Evolutionary conservation across 2,113 vertebrate genomes (phyloP), one percentile per base, ranked within the genome.

Genomic region (Podocnemis expansa): DNA sequence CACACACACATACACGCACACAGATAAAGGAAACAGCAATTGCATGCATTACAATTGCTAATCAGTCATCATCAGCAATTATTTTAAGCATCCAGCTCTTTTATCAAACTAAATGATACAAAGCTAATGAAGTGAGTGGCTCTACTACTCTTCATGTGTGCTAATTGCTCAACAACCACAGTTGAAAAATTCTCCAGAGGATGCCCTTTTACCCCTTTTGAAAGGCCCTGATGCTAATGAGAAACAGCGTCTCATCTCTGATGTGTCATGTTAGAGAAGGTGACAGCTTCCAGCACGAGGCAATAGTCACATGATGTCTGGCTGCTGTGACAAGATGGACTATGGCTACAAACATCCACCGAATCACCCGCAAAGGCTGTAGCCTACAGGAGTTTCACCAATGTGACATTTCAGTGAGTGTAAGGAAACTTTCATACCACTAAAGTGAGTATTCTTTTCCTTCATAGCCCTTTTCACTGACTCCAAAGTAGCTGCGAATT

Each of bases 231-330:
- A 89, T 25, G 52, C 80, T 96, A 94, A 97, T 60, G 91, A 89
- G 94, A 67, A 67, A 89, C 95, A 93, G 87, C 94, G 87, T 88
- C 93, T 90, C 91, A 5, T 82, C 94, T 58, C 90, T 0, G 78
- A 45, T 52, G 83, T 91, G 94, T 86, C 85, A 49, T 14, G 16
- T 80, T 49, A 5, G 90, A 4, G 55, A 88, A 91, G 78, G 93
- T 0, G 89, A 94, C 95, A 94, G 95, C 92, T 90, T 84, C 84
- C 95, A 95, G 90, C 3, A 10, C 4, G 13, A 17, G 89, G 93
- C 49, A 7, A 49, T 38, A 60, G 89, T 96, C 96, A 96, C 83
- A 88, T 95, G 96, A 96, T 75, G 97, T 96, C 96, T 97, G 95
- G 79, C 11, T 95, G 51, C 94, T 43, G 85, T 0, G 2, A 56